These are phyloP conservation scores for Cydia amplana DNA, from an alignment of 1,140 invertebrate genomes.

Conservation along the genomic window DNA sequence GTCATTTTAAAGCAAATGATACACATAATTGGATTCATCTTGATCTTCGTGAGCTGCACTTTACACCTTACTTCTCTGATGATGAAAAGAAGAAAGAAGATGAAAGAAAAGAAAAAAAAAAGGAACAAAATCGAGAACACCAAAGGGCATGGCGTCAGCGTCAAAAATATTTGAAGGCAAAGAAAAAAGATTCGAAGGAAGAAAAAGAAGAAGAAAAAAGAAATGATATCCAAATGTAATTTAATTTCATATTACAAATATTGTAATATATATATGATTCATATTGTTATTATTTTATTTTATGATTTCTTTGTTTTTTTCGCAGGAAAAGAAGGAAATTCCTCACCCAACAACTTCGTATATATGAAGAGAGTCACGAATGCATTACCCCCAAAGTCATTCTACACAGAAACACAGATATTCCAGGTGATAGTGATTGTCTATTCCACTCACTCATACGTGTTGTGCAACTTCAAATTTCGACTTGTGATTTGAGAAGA, in stretches of 20 bases:
- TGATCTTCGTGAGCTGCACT: slow-evolving; percentile 42
- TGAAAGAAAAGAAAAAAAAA: no score
- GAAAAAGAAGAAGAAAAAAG: no score
- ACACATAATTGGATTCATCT: slow-evolving; percentile 46
- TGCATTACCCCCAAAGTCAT: slow-evolving; percentile 45
- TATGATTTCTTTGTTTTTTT: no score
- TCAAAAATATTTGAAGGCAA: no score
- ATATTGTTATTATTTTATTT: no score
- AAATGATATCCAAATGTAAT: no score
- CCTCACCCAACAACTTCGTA: slow-evolving; percentile 45
- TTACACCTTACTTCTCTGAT: slow-evolving; percentile 36
- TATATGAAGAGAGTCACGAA: slow-evolving; percentile 45
- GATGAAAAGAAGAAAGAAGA: no score
- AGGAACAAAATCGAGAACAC: no score
- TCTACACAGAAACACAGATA: slow-evolving; percentile 42
- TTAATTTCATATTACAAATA: no score
- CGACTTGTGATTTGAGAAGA: slow-evolving; percentile 42
- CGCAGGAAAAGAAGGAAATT: slow-evolving; percentile 1
- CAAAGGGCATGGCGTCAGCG: no score
- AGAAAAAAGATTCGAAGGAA: no score
- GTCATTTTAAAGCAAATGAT: slow-evolving; percentile 47
- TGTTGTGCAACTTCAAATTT: slow-evolving; percentile 47
- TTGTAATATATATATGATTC: no score
- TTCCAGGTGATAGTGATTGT: slow-evolving; percentile 45
- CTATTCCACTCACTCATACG: slow-evolving; percentile 45